Evolutionary conservation across 2,888 invertebrate genomes (phyloP), one percentile per base, ranked within the genome.

Genomic region (Pantelozetes paolii): DNA sequence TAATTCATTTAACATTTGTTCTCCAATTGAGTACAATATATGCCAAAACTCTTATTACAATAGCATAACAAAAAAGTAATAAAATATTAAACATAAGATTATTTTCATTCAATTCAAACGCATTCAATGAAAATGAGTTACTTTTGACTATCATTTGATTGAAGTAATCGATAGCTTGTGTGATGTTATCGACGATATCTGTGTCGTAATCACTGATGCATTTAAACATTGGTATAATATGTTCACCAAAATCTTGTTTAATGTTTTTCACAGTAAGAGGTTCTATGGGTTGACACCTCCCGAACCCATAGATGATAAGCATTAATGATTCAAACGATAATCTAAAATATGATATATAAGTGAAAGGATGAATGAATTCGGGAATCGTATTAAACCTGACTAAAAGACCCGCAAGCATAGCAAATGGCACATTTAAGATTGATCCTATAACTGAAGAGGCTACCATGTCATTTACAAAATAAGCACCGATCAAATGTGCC

Each of bases 371-470:
- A 72, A 97, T 64, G 32, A 40, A 97, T 2, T 91, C 88, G 0
- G 96, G 96, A 81, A 97, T 96, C 1, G 95, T 94, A 82, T 94
- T 92, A 84, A 97, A 94, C 77, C 93, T 94, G 54, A 96, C 94
- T 84, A 96, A 95, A 88, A 96, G 96, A 11, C 96, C 96, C 79
- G 94, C 94, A 87, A 96, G 96, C 75, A 96, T 85, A 73, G 96
- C 86, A 85, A 96, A 93, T 48, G 96, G 96, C 64, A 97, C 95
- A 28, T 74, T 74, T 3, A 71, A 11, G 1, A 23, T 71, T 3
- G 71, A 71, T 0, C 74, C 74, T 42, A 74, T 71, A 2, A 74
- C 74, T 32, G 74, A 48, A 6, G 74, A 23, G 5, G 74, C 71
- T 0, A 59, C 71, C 13, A 74, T 54, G 54, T 74, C 59, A 20